These are phyloP conservation scores for Callinectes sapidus DNA, from an alignment of 2,888 invertebrate species.

Conservation along the genomic window DNA sequence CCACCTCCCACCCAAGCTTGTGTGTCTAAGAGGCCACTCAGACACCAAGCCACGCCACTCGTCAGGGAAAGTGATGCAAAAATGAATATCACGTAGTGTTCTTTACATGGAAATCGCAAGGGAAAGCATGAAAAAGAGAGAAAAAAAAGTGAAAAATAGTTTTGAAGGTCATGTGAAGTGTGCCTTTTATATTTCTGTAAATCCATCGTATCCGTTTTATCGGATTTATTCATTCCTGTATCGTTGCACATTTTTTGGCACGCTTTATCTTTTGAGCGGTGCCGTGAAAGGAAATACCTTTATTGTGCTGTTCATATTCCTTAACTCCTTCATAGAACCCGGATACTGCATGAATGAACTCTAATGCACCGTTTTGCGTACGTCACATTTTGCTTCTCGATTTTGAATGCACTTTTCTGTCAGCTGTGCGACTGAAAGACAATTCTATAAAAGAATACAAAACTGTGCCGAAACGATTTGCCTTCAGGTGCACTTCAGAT, in stretches of 20 bases:
- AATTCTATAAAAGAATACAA: neutral
- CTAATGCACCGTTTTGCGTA: no score
- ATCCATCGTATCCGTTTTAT: constrained; percentile 10
- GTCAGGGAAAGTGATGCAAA: neutral
- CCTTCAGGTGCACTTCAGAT: neutral
- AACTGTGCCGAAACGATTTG: neutral
- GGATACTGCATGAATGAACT: no score
- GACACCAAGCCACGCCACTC: neutral
- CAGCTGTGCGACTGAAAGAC: neutral
- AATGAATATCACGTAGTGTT: neutral
- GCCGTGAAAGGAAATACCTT: neutral
- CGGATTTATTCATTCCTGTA: neutral
- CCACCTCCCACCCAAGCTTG: neutral
- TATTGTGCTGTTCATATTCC: neutral
- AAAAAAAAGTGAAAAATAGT: no score
- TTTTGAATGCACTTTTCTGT: neutral
- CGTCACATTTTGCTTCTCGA: no score
- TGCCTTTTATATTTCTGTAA: neutral
- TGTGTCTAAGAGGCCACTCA: neutral
- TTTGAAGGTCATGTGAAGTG: neutral
- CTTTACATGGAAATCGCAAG: neutral
- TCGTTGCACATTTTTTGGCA: neutral
- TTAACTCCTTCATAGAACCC: neutral
- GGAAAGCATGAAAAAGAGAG: neutral
- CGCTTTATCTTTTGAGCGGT: neutral